Conservation (phyloP, 2,113 vertebrate genomes). For the Cheirogaleus medius region DNA sequence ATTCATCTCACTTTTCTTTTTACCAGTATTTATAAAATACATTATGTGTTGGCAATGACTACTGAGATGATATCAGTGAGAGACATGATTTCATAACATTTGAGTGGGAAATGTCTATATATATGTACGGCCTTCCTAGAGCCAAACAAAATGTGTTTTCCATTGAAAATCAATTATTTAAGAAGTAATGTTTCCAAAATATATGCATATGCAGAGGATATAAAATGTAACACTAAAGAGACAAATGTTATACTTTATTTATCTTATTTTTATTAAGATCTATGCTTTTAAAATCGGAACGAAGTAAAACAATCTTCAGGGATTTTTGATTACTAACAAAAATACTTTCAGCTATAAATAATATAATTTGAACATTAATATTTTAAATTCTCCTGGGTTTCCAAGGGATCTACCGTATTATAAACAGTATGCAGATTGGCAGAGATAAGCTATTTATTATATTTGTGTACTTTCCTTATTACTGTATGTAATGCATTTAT, state of each 20-base stretch:
- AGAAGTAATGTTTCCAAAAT: neutral
- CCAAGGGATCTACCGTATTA: neutral
- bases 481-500: too few species aligned
- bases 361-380: neutral
- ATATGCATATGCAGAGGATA: neutral
- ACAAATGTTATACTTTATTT: neutral
- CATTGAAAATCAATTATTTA: neutral
- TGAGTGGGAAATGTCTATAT: neutral
- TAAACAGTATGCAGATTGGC: neutral
- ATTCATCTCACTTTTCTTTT: constrained; percentile 2
- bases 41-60: neutral
- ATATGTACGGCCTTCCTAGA: neutral
- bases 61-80: neutral
- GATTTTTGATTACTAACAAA: neutral
- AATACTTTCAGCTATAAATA: neutral
- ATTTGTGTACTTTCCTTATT: neutral
- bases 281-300: neutral
- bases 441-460: neutral
- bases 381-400: neutral
- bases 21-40: constrained; percentile 45
- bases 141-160: neutral
- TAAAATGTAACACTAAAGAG: neutral
- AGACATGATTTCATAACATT: neutral
- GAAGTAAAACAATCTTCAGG: neutral
- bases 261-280: neutral